A percentile compares a stretch with the other conserved stretches of the same genome.
phyloP scores from a whole-genome alignment of 2,797 vertebrate genomes.

The Holocentrus rufus region DNA sequence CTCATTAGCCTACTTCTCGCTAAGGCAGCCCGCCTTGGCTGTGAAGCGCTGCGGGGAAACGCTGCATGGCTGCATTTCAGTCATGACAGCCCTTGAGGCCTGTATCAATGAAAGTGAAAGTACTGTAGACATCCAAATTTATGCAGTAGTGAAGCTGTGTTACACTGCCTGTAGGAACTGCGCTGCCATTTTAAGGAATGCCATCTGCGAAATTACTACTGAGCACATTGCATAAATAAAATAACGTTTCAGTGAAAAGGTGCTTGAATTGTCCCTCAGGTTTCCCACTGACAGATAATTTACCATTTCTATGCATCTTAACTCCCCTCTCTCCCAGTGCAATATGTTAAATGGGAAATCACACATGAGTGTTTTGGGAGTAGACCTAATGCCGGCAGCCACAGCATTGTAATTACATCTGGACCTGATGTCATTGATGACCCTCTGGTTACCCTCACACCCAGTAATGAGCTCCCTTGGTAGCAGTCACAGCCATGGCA shows the following conservation, averaged over 20 bases:
- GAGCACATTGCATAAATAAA: constrained; percentile 24
- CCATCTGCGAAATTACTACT: no score
- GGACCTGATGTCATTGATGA: constrained; percentile 53
- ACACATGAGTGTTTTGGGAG: constrained; percentile 15
- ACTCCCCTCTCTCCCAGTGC: constrained; percentile 12
- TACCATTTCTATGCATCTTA: constrained; percentile 20
- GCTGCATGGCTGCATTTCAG: no score
- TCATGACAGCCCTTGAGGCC: not conserved
- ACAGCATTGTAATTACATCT: constrained; percentile 54
- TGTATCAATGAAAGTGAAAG: not conserved
- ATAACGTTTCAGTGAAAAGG: not conserved
- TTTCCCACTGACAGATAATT: not conserved
- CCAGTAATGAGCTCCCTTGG: constrained; percentile 73
- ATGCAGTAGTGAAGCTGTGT: not conserved
- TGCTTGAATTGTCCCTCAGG: not conserved
- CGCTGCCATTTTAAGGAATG: no score
- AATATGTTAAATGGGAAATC: constrained; percentile 17
- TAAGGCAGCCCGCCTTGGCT: no score
- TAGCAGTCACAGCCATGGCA: constrained; percentile 54
- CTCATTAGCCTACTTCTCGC: no score
- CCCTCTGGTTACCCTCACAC: constrained; percentile 57
- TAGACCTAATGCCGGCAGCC: constrained; percentile 19
- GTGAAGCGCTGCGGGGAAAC: no score
- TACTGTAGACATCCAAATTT: not conserved
- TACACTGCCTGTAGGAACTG: no score